These are phyloP conservation scores for Channa maculata DNA, from an alignment of 2,113 vertebrate species.

Conservation along the genomic window DNA sequence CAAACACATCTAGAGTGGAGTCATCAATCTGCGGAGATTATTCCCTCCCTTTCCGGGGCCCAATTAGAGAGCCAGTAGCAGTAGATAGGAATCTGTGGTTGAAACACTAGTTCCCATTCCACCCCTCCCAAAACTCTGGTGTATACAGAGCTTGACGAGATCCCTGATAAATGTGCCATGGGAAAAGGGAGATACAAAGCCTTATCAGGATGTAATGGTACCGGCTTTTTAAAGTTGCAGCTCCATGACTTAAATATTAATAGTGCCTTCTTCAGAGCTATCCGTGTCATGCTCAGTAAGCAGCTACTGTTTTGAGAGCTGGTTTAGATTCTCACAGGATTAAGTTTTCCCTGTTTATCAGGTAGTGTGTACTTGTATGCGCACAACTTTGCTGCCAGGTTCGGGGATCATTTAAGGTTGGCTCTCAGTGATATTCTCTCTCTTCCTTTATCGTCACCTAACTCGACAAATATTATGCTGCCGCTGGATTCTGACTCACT, in stretches of 20 bases:
- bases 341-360: constrained; percentile 41
- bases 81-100: constrained; percentile 67
- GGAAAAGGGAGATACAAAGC: constrained; percentile 67
- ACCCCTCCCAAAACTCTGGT: constrained; percentile 63
- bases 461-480: constrained; percentile 20
- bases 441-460: constrained; percentile 13
- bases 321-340: constrained; percentile 58
- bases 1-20: constrained; percentile 73
- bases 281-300: constrained; percentile 53
- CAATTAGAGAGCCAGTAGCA: constrained; percentile 76
- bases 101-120: constrained; percentile 63
- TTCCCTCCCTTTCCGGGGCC: constrained; percentile 68
- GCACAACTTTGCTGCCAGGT: constrained; percentile 48
- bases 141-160: constrained; percentile 66
- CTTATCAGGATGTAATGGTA: constrained; percentile 77
- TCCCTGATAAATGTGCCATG: constrained; percentile 75
- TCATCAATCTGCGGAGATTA: constrained; percentile 81
- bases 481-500: constrained; percentile 27
- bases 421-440: constrained; percentile 16
- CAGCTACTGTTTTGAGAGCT: constrained; percentile 52
- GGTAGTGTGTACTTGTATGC: constrained; percentile 28
- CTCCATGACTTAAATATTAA: constrained; percentile 75
- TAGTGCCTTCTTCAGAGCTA: constrained; percentile 58
- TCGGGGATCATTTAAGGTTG: constrained; percentile 57
- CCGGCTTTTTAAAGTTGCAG: constrained; percentile 67